Base-by-base conservation (phyloP, 2,888 invertebrate species). In the Xestia sexstrigata region DNA sequence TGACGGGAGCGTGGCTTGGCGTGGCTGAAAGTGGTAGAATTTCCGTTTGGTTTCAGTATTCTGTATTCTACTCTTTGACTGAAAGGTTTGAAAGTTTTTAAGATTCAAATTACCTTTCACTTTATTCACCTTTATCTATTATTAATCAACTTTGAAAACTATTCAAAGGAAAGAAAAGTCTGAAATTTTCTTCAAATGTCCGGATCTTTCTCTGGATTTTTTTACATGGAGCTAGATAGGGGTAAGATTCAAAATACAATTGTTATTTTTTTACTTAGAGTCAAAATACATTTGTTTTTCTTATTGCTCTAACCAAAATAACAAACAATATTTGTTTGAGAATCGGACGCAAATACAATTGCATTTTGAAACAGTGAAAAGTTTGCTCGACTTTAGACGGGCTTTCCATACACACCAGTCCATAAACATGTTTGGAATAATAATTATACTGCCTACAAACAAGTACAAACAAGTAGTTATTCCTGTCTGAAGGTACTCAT, bases 341-440 rank as follows among this genome's bases (percentile, higher is more conserved):
- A 63, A 63, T n/a, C n/a, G 15, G n/a, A 42, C 62, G 4, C 65
- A 42, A 42, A 65, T 9, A 65, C 42, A 42, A 45, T 65, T 65
- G 65, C 26, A 65, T 71, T 69, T 42, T 20, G 13, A 35, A 77
- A 78, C 49, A 62, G 26, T 23, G 49, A 52, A 30, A 77, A 23
- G 35, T 47, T 35, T 49, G n/a, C 23, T 63, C 26, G 6, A 35
- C 45, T 78, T 47, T 35, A 35, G 4, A 79, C 47, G 39, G 45
- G 30, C 35, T 35, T 71, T 26, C 45, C 62, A 0, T 35, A 77
- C 20, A 49, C 35, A 78, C 30, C 42, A 52, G 49, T 52, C 23
- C 35, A 17, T 52, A 60, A 52, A 62, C 52, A 71, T 63, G 23
- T 23, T 71, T 45, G 13, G n/a, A 78, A 39, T 78, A 70, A 52